Evolutionary conservation across 2,888 invertebrate genomes (phyloP).

Genomic region (Pammene aurita): DNA sequence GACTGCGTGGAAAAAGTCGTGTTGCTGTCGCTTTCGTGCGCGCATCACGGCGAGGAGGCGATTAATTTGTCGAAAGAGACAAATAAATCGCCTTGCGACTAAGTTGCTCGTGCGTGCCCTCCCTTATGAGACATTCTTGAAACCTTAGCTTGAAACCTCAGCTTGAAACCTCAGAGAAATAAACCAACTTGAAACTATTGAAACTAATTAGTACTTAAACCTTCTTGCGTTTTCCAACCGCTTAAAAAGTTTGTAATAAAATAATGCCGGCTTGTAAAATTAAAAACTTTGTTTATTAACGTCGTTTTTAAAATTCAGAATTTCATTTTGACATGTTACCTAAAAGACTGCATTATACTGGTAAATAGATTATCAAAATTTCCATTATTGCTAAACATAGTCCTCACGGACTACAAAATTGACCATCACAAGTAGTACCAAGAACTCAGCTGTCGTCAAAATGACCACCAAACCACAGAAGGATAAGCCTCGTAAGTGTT

Average conservation of each 20-base stretch:
- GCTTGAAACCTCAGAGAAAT: too few relatives aligned
- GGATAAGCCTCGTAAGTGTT: constrained; percentile 69
- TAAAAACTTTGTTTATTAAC: constrained; percentile 5
- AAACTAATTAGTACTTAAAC: neutral
- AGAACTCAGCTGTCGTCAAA: constrained; percentile 50
- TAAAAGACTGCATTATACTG: constrained; percentile 50
- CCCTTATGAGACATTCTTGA: too few relatives aligned
- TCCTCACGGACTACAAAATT: constrained; percentile 45
- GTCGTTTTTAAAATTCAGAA: constrained; percentile 59
- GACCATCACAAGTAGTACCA: constrained; percentile 44
- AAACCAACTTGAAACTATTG: too few relatives aligned
- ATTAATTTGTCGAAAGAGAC: too few relatives aligned
- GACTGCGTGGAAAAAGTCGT: too few relatives aligned
- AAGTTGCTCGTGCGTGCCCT: too few relatives aligned
- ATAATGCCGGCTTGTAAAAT: neutral
- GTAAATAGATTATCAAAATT: constrained; percentile 60
- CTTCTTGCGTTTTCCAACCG: neutral
- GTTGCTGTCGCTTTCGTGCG: too few relatives aligned
- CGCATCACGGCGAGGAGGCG: too few relatives aligned
- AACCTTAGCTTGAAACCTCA: too few relatives aligned
- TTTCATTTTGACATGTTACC: constrained; percentile 52
- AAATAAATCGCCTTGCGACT: too few relatives aligned
- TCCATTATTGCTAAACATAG: constrained; percentile 50
- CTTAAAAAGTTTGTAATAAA: neutral
- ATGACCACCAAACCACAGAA: constrained; percentile 65